These are phyloP conservation scores for Danaus melanippus DNA, from an alignment of 1,140 invertebrate species.

Conservation along the genomic window DNA sequence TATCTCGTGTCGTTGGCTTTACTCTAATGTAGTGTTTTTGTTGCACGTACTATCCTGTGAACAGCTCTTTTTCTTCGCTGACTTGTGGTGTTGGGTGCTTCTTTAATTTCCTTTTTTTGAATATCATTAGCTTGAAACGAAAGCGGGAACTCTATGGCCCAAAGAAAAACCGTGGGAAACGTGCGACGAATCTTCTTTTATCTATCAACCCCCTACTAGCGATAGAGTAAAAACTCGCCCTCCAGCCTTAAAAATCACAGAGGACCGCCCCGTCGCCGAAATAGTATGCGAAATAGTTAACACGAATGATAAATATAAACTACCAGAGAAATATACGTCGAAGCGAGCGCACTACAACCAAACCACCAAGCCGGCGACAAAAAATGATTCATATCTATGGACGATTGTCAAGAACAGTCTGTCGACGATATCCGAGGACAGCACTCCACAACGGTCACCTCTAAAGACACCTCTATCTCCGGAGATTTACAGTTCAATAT, in stretches of 20 bases:
- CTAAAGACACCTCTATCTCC: slow-evolving; percentile 37
- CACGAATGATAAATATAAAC: slow-evolving; percentile 34
- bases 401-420: slow-evolving; percentile 38
- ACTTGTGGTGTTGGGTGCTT: slow-evolving; percentile 24
- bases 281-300: slow-evolving; percentile 47
- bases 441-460: slow-evolving; percentile 31
- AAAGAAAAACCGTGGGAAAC: slow-evolving; percentile 49
- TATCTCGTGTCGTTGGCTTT: background rate
- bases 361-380: slow-evolving; percentile 25
- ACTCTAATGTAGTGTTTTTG: background rate
- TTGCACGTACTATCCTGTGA: background rate
- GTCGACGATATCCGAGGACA: slow-evolving; percentile 50
- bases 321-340: slow-evolving; percentile 38
- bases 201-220: slow-evolving; percentile 23
- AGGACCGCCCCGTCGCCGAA: slow-evolving; percentile 27
- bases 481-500: slow-evolving; percentile 56
- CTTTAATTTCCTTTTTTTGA: slow-evolving; percentile 43
- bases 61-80: slow-evolving; percentile 20
- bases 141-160: slow-evolving; percentile 49
- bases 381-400: slow-evolving; percentile 50
- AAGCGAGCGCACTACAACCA: slow-evolving; percentile 28
- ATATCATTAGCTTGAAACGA: slow-evolving; percentile 59
- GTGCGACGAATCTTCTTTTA: slow-evolving; percentile 50
- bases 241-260: slow-evolving; percentile 8
- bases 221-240: slow-evolving; percentile 9